phyloP scores from a whole-genome alignment of 1,140 invertebrate species.

The Muscidifurax raptorellus region DNA sequence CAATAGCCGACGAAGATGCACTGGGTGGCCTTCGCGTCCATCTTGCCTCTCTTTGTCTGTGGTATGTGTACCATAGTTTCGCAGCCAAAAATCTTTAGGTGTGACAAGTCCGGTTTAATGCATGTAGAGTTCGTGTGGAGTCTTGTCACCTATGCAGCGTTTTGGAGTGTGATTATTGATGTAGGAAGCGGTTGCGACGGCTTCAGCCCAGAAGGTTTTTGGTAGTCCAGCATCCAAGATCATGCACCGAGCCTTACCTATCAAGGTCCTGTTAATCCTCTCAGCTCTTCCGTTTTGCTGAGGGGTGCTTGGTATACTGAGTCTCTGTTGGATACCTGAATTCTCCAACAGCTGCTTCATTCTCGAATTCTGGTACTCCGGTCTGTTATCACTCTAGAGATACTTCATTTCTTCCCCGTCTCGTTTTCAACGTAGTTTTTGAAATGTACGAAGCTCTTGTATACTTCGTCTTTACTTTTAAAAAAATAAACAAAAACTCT shows the following conservation, averaged over 20 bases:
- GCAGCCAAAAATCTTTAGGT: not conserved
- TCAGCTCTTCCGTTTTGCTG: constrained; percentile 4
- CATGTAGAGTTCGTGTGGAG: not conserved
- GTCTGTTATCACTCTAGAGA: constrained; percentile 32
- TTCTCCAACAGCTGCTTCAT: not conserved
- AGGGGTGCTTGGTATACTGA: not conserved
- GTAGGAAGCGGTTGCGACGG: not conserved
- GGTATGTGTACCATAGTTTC: not conserved
- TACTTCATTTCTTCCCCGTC: constrained; percentile 58
- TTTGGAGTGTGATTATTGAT: not conserved
- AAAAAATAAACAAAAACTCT: constrained; percentile 59
- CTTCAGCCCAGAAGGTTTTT: not conserved
- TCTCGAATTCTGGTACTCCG: constrained; percentile 60
- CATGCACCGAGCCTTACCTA: not conserved
- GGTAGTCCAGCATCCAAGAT: not conserved
- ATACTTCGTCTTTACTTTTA: constrained; percentile 56
- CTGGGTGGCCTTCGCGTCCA: not conserved
- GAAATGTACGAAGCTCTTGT: constrained; percentile 51
- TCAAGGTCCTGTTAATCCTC: not conserved
- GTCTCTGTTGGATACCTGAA: not conserved
- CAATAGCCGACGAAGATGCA: not conserved
- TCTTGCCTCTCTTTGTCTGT: too few relatives aligned
- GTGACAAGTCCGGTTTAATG: not conserved
- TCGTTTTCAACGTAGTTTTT: constrained; percentile 54
- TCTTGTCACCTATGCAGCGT: not conserved